Conservation (phyloP, 2,113 vertebrate species). For the Myodes glareolus region DNA sequence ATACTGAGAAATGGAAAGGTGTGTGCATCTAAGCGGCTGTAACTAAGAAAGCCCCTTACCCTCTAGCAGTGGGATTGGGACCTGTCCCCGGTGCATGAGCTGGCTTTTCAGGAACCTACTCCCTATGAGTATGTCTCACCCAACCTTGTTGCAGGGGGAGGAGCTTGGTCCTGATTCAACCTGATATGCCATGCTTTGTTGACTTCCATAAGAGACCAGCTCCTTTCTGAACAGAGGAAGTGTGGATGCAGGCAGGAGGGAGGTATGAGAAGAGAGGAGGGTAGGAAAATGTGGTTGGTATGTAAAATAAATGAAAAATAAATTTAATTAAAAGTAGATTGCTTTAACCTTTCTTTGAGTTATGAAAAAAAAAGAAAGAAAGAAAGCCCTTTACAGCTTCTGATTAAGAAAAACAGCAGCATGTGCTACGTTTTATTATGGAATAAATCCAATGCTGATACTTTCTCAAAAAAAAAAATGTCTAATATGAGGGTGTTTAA, state of each 20-base stretch:
- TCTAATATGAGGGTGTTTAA: neutral
- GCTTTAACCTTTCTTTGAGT: slow-evolving; percentile 84
- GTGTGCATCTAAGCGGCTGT: neutral
- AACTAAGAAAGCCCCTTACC: neutral
- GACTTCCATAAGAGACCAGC: too few species aligned
- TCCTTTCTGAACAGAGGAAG: too few species aligned
- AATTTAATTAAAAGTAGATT: slow-evolving; percentile 86
- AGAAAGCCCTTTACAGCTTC: neutral
- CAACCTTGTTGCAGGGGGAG: too few species aligned
- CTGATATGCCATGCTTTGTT: too few species aligned
- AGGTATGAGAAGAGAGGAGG: too few species aligned
- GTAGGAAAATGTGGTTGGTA: too few species aligned
- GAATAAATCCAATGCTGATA: neutral
- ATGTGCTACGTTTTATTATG: neutral
- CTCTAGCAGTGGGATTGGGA: too few species aligned
- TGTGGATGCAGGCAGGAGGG: too few species aligned
- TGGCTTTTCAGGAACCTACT: too few species aligned
- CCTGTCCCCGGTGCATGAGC: too few species aligned
- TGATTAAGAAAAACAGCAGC: neutral
- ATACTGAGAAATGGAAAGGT: neutral
- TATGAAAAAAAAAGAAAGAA: neutral
- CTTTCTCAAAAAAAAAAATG: neutral
- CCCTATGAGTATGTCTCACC: too few species aligned
- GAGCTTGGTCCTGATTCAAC: too few species aligned
- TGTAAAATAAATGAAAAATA: neutral